Evolutionary conservation across 1,140 invertebrate species (phyloP), one percentile per base, ranked within the genome.

Genomic region (Panagrolaimus sp.): DNA sequence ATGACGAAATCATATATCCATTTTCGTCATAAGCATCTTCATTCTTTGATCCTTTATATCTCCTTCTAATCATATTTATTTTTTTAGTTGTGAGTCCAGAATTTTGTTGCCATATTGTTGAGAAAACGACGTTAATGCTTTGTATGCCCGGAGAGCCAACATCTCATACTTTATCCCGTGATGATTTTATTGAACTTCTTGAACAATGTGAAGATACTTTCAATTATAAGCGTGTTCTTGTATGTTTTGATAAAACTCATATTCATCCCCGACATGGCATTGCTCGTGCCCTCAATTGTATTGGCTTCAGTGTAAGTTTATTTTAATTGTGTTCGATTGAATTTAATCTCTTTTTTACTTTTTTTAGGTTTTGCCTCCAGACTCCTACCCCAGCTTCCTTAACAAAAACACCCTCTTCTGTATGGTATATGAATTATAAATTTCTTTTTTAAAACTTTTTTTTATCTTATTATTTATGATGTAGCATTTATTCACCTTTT

Each of bases 291-390:
- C 71, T 76, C n/a, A 67, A 72, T 43, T 76, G 75, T 72, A 77
- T 76, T 70, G 75, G 75, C 52, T 76, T 76, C 67, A 78, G 63
- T 44, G n/a, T n/a, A n/a, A n/a, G n/a, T n/a, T n/a, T n/a, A n/a
- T n/a, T n/a, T n/a, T n/a, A n/a, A n/a, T n/a, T n/a, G n/a, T n/a
- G n/a, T n/a, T n/a, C n/a, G n/a, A n/a, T n/a, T n/a, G n/a, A n/a
- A n/a, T n/a, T n/a, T n/a, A n/a, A n/a, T n/a, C n/a, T n/a, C n/a
- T n/a, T n/a, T n/a, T n/a, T n/a, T n/a, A n/a, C n/a, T n/a, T n/a
- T n/a, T n/a, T n/a, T n/a, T n/a, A n/a, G n/a, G 46, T 70, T 43
- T 62, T 76, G 6, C 75, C 48, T 43, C 75, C 75, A 71, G 65
- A 76, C 26, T 46, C 43, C 46, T 76, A 55, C 45, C 75, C 75